Base-by-base conservation (phyloP, 2,888 invertebrate genomes). In the Eupithecia vulgata region DNA sequence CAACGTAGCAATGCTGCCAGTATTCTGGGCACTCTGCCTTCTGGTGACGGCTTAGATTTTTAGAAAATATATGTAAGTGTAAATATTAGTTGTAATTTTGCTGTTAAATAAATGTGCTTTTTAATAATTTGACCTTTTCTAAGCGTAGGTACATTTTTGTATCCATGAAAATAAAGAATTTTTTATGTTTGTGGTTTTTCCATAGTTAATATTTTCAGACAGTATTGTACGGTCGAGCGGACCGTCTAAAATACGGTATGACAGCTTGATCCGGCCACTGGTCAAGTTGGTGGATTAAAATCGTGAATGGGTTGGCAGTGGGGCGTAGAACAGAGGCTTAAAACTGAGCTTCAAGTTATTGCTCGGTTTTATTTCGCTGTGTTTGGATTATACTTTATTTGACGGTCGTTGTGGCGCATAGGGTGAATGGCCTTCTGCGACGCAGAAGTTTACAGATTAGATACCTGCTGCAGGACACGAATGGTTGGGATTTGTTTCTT, bases 281-380 rank as follows among this genome's bases (percentile, higher is more conserved):
- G 30, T 17, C 64, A 37, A 37, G n/a, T 17, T 64, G 25, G 64
- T 64, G 21, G 35, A 64, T 64, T 64, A 37, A 35, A 64, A 64
- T 64, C 4, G 64, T 64, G 64, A 35, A 34, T 37, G 12, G n/a
- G 35, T 21, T 64, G 64, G 12, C 62, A 62, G n/a, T 37, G 61
- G 61, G 17, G 57, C 61, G 61, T 17, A 17, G 34, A 34, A 0
- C 17, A 61, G 30, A 8, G 10, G 61, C 61, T 34, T 52, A 52
- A 45, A 21, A 52, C 57, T 57, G 57, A 57, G 57, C 25, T 25
- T 57, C 25, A 57, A 48, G 25, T 57, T 25, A 57, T 57, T 57
- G 34, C 61, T 61, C 34, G 17, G 34, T 61, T 61, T 57, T 17
- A 61, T 61, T 61, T 61, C 61, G 34, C 61, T 57, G 25, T 21